phyloP scores from a whole-genome alignment of 2,113 vertebrate species.

The Cebus imitator region DNA sequence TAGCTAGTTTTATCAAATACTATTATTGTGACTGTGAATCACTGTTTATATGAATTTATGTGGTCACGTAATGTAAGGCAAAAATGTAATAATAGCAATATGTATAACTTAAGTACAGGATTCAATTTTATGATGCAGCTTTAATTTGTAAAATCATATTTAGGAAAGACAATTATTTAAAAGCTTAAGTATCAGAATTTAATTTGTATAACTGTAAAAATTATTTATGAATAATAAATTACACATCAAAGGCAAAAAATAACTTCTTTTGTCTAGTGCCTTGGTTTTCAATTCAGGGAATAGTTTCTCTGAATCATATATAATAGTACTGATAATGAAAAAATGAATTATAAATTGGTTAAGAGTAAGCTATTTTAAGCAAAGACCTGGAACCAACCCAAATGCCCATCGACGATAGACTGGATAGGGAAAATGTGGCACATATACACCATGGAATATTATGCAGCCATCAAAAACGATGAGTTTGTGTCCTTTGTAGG shows the following conservation, averaged over 20 bases:
- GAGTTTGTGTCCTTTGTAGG: too few relatives aligned
- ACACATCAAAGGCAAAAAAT: not conserved
- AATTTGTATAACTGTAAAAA: slow-evolving; percentile 6
- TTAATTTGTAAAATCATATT: not conserved
- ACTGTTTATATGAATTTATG: not conserved
- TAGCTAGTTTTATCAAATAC: not conserved
- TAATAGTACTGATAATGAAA: not conserved
- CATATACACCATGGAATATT: too few relatives aligned
- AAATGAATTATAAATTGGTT: not conserved
- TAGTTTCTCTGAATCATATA: not conserved
- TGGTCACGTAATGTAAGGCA: not conserved
- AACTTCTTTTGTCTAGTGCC: not conserved
- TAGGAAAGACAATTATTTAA: not conserved
- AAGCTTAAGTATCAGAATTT: slow-evolving; percentile 4
- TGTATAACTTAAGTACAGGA: not conserved
- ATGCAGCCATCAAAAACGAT: too few relatives aligned
- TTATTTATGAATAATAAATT: slow-evolving; percentile 29
- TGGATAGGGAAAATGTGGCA: too few relatives aligned
- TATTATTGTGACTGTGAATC: not conserved
- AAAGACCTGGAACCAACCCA: too few relatives aligned
- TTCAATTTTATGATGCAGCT: not conserved
- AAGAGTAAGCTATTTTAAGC: not conserved
- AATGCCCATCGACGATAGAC: too few relatives aligned
- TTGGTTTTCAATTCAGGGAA: not conserved
- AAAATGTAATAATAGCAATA: not conserved